These are phyloP conservation scores for Sebastes vulpes DNA, from an alignment of 2,797 vertebrate genomes.

Conservation along the genomic window DNA sequence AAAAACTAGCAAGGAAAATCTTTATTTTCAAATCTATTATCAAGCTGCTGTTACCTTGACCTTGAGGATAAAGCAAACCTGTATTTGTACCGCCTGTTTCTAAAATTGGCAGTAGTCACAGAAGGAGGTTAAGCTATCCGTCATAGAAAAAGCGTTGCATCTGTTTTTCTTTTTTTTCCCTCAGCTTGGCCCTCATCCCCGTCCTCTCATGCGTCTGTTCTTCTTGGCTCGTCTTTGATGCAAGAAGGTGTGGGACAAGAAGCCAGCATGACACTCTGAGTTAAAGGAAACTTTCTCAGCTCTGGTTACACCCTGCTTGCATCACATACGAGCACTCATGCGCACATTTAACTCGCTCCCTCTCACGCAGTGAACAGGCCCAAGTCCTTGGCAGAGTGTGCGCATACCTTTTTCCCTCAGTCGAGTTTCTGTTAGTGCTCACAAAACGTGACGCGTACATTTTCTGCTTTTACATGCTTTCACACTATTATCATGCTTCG, in stretches of 20 bases:
- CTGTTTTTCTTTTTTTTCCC: background rate
- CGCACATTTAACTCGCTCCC: constrained; percentile 1
- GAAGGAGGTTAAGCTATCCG: constrained; percentile 20
- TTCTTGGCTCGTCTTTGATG: constrained; percentile 46
- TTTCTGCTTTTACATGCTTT: background rate
- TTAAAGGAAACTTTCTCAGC: constrained; percentile 39
- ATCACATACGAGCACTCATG: constrained; percentile 25
- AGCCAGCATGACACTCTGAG: constrained; percentile 28
- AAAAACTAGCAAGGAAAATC: background rate
- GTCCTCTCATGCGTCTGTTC: constrained; percentile 9
- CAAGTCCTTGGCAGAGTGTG: background rate
- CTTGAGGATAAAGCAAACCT: constrained; percentile 23
- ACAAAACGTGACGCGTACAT: background rate
- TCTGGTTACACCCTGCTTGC: constrained; percentile 54
- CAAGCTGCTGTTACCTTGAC: constrained; percentile 1
- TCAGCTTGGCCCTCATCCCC: constrained; percentile 3
- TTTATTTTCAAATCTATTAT: constrained; percentile 11
- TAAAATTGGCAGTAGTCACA: constrained; percentile 16
- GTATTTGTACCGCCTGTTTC: constrained; percentile 8
- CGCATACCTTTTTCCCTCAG: background rate
- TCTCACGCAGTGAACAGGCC: background rate
- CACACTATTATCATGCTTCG: background rate
- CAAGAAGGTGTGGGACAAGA: constrained; percentile 38
- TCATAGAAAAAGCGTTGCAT: background rate
- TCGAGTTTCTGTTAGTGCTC: background rate